Percentiles rank a stretch among this genome's conserved stretches.
Conservation (phyloP, 2,113 vertebrate genomes). For the Falco punctatus region DNA sequence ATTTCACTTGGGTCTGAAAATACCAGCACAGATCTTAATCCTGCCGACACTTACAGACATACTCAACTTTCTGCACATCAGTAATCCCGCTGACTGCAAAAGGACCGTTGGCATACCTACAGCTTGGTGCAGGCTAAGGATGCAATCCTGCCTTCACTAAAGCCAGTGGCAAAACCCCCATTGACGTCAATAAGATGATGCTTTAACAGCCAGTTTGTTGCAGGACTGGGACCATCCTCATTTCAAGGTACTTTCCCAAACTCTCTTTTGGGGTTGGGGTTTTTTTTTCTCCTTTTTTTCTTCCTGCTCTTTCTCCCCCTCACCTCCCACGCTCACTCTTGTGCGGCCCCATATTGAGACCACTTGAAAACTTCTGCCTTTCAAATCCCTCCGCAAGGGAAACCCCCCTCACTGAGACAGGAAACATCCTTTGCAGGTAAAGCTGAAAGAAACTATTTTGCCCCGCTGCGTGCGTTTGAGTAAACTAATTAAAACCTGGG, state of each 20-base stretch:
- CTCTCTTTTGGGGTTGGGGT: background rate
- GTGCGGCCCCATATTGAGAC: constrained; percentile 26
- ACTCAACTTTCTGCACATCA: constrained; percentile 56
- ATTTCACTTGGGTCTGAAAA: constrained; percentile 67
- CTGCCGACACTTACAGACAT: constrained; percentile 59
- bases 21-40: constrained; percentile 57
- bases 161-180: constrained; percentile 13
- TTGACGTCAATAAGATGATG: background rate
- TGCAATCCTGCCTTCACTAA: background rate
- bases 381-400: background rate
- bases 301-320: constrained; percentile 12
- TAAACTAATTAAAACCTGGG: constrained; percentile 65
- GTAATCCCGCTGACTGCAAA: constrained; percentile 10
- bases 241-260: constrained; percentile 47
- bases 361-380: constrained; percentile 51
- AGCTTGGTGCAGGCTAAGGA: background rate
- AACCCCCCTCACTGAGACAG: constrained; percentile 11
- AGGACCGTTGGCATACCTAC: background rate
- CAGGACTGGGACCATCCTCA: constrained; percentile 34
- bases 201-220: background rate
- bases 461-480: background rate
- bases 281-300: background rate
- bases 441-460: constrained; percentile 61
- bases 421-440: constrained; percentile 62
- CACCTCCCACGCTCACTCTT: constrained; percentile 26